Conservation (phyloP, 2,113 vertebrate species). For the Drymodes brunneopygia region DNA sequence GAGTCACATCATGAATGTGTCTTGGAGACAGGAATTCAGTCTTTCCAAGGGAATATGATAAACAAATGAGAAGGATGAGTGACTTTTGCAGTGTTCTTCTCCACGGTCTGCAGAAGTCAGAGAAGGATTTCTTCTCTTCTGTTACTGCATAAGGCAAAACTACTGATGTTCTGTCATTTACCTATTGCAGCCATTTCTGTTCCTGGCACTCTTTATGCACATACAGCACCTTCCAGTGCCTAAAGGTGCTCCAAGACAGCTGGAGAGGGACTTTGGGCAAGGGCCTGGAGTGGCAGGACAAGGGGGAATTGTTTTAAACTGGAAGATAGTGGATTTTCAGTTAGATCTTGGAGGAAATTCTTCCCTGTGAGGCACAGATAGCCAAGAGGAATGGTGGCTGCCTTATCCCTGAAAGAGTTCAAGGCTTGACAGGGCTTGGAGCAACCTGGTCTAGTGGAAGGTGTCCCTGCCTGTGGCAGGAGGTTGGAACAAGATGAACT, state of each 20-base stretch:
- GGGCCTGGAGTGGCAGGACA: neutral
- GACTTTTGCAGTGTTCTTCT: neutral
- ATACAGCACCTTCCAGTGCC: neutral
- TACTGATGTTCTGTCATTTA: neutral
- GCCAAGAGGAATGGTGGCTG: neutral
- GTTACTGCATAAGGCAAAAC: neutral
- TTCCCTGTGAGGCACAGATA: neutral
- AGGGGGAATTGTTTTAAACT: neutral
- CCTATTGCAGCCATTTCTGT: neutral
- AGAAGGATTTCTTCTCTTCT: neutral
- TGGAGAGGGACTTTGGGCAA: neutral
- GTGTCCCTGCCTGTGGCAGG: neutral
- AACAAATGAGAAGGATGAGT: neutral
- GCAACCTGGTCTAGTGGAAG: neutral
- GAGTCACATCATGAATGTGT: neutral
- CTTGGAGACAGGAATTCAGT: neutral
- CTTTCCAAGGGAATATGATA: neutral
- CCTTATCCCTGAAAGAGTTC: neutral
- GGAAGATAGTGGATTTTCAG: neutral
- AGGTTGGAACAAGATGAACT: neutral
- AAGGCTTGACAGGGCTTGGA: neutral
- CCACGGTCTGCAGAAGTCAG: neutral
- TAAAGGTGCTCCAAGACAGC: neutral
- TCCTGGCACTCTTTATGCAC: neutral
- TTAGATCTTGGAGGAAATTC: neutral